Evolutionary conservation across 2,797 vertebrate genomes (phyloP), one percentile per base, ranked within the genome.

Genomic region (Pachyuromys duprasi): DNA sequence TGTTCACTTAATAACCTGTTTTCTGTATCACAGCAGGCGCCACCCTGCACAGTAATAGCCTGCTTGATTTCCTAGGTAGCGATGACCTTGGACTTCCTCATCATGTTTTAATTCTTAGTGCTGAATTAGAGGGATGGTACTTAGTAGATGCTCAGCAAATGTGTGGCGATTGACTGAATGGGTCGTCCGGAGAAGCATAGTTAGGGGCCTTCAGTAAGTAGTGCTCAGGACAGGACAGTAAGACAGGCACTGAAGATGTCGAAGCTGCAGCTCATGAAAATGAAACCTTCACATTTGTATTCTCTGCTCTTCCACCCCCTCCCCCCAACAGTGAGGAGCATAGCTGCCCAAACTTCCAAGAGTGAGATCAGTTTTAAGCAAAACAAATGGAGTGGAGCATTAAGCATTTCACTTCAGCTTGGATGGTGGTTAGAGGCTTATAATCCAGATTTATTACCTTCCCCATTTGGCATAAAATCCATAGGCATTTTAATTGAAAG

Each of bases 331-430:
- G 31, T 69, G 63, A n/a, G 39, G 62, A 72, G 55, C 83, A 67
- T 8, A 45, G 67, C 76, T 76, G 75, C 53, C 81, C 69, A 57
- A 49, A 83, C 84, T 86, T 93, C 78, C 57, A 90, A 63, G 86
- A 60, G 60, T 28, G 55, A 49, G 76, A 79, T 82, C 76, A n/a
- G 60, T 89, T 89, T 93, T 95, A 95, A 91, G 70, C 76, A 93
- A 62, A 92, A 90, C 62, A 90, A 78, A 65, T 86, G 57, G 57
- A 93, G n/a, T 80, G 69, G 62, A 89, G 31, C 78, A 17, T 91
- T 94, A 94, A 89, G 39, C 94, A 90, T 93, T 95, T 97, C 78
- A 49, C 81, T 8, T 88, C 24, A 18, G 33, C 94, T 93, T 90
- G n/a, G 69, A 53, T 86, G 95, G 76, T 79, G 57, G 8, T 17